Conservation (phyloP, 2,888 invertebrate genomes). For the Marronus borbonicus region DNA sequence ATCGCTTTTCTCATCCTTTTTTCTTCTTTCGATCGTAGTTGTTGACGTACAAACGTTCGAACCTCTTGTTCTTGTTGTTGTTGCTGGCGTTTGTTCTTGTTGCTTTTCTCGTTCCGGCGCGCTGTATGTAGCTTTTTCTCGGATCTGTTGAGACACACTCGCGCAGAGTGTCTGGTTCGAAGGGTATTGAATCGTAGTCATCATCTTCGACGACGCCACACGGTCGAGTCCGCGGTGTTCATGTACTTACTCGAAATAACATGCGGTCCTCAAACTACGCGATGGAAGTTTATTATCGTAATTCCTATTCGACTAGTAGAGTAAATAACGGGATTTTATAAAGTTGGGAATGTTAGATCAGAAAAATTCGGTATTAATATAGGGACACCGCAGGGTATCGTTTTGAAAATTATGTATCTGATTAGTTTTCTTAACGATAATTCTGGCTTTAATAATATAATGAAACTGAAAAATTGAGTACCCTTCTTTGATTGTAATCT, state of each 20-base stretch:
- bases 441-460: too few species aligned
- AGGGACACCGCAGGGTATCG: too few species aligned
- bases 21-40: neutral
- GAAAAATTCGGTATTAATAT: too few species aligned
- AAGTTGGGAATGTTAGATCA: too few species aligned
- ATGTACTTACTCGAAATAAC: neutral
- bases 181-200: constrained; percentile 22
- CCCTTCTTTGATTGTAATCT: too few species aligned
- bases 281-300: neutral
- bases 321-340: too few species aligned
- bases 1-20: neutral
- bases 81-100: constrained; percentile 13
- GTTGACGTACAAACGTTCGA: neutral
- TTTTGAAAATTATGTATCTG: too few species aligned
- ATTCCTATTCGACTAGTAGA: too few species aligned
- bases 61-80: neutral
- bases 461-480: too few species aligned
- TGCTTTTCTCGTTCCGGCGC: neutral
- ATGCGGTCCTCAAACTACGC: constrained; percentile 11
- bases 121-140: neutral
- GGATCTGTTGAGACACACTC: neutral
- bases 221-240: neutral
- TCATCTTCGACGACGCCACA: constrained; percentile 25
- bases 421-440: too few species aligned
- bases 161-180: neutral